Conservation (phyloP, 2,888 invertebrate species). For the Mylabris sibirica region DNA sequence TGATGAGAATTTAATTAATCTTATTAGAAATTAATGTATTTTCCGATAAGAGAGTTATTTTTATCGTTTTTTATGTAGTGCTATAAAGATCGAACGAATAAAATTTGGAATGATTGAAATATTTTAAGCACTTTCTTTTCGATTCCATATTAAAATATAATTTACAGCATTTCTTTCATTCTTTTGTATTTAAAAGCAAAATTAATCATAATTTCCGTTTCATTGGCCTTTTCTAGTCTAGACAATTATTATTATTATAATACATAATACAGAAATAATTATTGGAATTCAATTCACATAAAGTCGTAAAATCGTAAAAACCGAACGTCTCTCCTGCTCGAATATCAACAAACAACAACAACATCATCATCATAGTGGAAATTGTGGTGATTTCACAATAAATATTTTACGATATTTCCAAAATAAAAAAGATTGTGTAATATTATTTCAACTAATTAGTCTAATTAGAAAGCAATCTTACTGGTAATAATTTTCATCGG, state of each 20-base stretch:
- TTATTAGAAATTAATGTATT: not conserved
- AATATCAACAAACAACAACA: too few relatives aligned
- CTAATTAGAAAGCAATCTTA: not conserved
- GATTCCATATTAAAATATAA: too few relatives aligned
- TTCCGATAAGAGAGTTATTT: not conserved
- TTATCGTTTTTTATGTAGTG: not conserved
- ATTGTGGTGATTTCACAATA: not conserved
- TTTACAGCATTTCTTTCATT: too few relatives aligned
- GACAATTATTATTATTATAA: slow-evolving; percentile 1
- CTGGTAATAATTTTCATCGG: not conserved
- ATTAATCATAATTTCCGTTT: slow-evolving; percentile 2
- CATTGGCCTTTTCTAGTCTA: not conserved
- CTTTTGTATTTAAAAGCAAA: not conserved
- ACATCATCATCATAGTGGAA: too few relatives aligned
- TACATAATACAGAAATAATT: not conserved
- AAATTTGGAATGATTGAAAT: not conserved
- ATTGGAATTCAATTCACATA: slow-evolving; percentile 2
- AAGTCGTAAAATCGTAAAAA: slow-evolving; percentile 4
- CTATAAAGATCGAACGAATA: slow-evolving; percentile 1
- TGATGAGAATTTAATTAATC: not conserved
- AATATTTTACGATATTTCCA: not conserved
- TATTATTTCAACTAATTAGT: not conserved
- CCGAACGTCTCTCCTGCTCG: not conserved
- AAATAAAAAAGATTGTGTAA: not conserved
- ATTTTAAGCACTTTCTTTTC: not conserved